Evolutionary conservation across 2,888 invertebrate species (phyloP).

Genomic region (Lasioglossum figueresi): DNA sequence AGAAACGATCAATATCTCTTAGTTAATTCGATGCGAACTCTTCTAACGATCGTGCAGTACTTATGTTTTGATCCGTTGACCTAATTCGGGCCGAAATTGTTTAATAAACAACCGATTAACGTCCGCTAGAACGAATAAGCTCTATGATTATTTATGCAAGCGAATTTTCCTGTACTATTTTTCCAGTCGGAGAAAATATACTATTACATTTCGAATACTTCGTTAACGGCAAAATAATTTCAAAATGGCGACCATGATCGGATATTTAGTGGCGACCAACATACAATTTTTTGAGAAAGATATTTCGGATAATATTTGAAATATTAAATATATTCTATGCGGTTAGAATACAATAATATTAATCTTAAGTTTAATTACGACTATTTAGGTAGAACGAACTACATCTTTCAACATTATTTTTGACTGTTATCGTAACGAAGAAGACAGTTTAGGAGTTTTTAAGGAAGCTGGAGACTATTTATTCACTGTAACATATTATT

Average conservation of each 20-base stretch:
- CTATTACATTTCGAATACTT: too few species aligned
- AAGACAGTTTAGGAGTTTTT: background rate
- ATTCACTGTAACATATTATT: background rate
- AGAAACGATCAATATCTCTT: conserved; percentile 7
- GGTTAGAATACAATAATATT: background rate
- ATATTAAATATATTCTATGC: background rate
- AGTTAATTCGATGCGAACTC: conserved; percentile 4
- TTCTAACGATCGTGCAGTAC: background rate
- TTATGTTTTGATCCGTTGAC: conserved; percentile 29
- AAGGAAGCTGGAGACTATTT: background rate
- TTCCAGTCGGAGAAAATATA: too few species aligned
- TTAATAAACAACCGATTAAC: background rate
- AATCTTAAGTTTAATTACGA: too few species aligned
- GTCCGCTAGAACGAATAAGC: background rate
- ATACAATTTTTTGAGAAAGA: background rate
- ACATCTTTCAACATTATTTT: too few species aligned
- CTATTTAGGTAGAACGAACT: too few species aligned
- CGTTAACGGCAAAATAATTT: too few species aligned
- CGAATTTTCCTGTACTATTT: background rate
- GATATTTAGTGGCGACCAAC: background rate
- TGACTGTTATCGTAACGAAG: background rate
- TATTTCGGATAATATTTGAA: background rate
- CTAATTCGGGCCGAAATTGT: background rate
- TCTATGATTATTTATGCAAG: background rate
- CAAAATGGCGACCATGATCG: background rate